Evolutionary conservation across 1,140 invertebrate species (phyloP).

Genomic region (Mizuhopecten yessoensis): DNA sequence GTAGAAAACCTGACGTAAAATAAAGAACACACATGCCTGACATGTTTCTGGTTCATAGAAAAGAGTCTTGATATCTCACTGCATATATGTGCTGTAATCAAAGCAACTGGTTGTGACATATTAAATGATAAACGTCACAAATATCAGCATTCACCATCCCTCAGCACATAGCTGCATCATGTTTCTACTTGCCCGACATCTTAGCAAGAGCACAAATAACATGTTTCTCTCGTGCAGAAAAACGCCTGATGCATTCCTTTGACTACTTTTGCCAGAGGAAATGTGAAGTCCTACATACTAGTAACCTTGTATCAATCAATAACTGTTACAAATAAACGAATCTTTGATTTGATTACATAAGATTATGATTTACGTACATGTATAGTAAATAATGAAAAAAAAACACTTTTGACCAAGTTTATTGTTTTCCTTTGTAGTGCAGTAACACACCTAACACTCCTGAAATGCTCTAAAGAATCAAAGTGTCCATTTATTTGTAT

Average conservation of each 20-base stretch:
- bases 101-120: not conserved
- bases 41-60: not conserved
- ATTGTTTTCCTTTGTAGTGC: too few relatives aligned
- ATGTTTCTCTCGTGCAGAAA: not conserved
- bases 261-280: not conserved
- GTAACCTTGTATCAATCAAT: too few relatives aligned
- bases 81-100: not conserved
- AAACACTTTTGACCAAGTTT: too few relatives aligned
- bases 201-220: not conserved
- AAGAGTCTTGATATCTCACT: not conserved
- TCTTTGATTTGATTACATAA: too few relatives aligned
- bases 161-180: not conserved
- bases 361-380: too few relatives aligned
- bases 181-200: not conserved
- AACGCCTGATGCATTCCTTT: not conserved
- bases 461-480: too few relatives aligned
- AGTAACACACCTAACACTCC: too few relatives aligned
- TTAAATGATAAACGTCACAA: not conserved
- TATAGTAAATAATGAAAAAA: too few relatives aligned
- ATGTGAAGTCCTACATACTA: too few relatives aligned
- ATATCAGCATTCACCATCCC: not conserved
- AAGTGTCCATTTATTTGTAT: too few relatives aligned
- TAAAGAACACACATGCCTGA: not conserved
- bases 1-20: not conserved
- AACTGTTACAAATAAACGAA: too few relatives aligned